A percentile compares a stretch with the other conserved stretches of the same genome.
These are phyloP conservation scores for Atopsyche davidsoni DNA, from an alignment of 1,140 invertebrate species.

Conservation along the genomic window DNA sequence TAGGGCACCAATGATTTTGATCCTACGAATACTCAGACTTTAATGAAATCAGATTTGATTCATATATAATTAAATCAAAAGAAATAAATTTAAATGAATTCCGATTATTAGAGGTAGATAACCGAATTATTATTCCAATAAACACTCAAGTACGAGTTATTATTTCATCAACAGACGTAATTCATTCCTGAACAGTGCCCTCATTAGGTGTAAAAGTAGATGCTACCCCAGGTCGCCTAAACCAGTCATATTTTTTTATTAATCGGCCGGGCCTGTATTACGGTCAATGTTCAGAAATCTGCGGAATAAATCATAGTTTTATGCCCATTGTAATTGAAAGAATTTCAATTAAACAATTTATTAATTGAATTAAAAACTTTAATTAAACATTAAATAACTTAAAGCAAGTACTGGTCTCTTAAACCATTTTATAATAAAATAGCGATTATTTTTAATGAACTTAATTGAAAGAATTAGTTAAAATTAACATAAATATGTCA, in stretches of 20 bases:
- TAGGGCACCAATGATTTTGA: constrained; percentile 64
- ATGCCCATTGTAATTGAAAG: no score
- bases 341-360: constrained; percentile 58
- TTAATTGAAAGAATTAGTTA: constrained; percentile 47
- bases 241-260: constrained; percentile 53
- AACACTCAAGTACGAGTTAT: constrained; percentile 53
- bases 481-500: constrained; percentile 51
- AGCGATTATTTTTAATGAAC: constrained; percentile 53
- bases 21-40: constrained; percentile 61
- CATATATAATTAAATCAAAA: constrained; percentile 52
- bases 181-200: constrained; percentile 63
- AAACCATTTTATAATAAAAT: constrained; percentile 46
- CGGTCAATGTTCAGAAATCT: constrained; percentile 76
- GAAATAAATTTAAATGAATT: constrained; percentile 38
- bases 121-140: constrained; percentile 51
- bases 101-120: constrained; percentile 60
- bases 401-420: constrained; percentile 56
- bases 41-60: constrained; percentile 56
- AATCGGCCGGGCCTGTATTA: constrained; percentile 55
- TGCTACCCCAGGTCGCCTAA: constrained; percentile 60
- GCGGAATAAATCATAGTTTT: constrained; percentile 68
- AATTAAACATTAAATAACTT: constrained; percentile 59
- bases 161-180: constrained; percentile 56
- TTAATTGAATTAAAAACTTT: constrained; percentile 51
- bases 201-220: constrained; percentile 60